phyloP scores from a whole-genome alignment of 2,888 invertebrate genomes.

The Eupithecia inturbata region DNA sequence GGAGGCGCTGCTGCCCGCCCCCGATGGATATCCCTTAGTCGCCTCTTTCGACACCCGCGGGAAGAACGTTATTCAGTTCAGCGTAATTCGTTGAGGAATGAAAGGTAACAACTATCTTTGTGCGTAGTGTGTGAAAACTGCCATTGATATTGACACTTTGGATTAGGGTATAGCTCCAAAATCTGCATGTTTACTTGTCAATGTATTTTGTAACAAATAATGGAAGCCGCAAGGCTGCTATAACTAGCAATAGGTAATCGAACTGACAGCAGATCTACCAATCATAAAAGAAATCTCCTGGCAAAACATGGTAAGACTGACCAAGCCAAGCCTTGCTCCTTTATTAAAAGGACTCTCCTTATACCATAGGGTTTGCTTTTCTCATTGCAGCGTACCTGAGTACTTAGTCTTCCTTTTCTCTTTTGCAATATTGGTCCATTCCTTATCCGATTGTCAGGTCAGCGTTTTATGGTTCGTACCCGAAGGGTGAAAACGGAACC shows the following conservation, averaged over 20 bases:
- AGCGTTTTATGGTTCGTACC: no score
- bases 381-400: not conserved
- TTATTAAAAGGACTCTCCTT: not conserved
- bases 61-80: not conserved
- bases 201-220: no score
- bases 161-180: not conserved
- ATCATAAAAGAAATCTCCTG: not conserved
- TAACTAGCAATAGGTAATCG: no score
- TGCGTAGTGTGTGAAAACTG: no score
- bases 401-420: not conserved
- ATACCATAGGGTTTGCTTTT: not conserved
- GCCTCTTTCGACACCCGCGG: no score
- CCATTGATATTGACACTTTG: not conserved
- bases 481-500: no score
- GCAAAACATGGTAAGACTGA: not conserved
- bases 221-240: no score
- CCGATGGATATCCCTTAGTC: no score
- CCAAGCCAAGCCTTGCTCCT: not conserved
- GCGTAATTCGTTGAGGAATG: no score
- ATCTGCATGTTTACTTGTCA: not conserved
- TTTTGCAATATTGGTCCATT: not conserved
- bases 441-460: no score
- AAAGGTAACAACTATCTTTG: not conserved
- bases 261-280: not conserved
- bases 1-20: no score